Evolutionary conservation across 2,888 invertebrate genomes (phyloP), one percentile per base, ranked within the genome.

Genomic region (Hedychridium roseum): DNA sequence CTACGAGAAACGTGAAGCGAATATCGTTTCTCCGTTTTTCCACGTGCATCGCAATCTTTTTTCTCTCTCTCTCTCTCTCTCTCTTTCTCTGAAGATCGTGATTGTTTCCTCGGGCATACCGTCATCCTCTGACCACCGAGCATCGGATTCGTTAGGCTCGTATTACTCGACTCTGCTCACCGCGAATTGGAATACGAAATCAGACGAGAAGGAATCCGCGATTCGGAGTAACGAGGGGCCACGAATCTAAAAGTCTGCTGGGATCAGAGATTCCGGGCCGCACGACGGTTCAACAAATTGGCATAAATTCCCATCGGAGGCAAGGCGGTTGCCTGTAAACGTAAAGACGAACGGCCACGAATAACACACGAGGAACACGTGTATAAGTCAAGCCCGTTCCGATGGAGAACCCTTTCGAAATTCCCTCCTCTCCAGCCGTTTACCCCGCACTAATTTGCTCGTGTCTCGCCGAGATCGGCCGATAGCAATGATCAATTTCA

Each of bases 181-280:
- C 49, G 41, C 49, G 44, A 31, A 43, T 47, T 57, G 56, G 67
- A 66, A 66, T 66, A 64, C 67, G 61, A 67, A 67, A 67, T 66
- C 64, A 64, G 66, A 57, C 54, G 56, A 32, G 30, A 23, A 18
- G 18, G 43, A 26, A 26, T 6, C 11, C 3, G 27, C 26, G 12
- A 16, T n/a, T 2, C 9, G 35, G 27, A 42, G 58, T 71, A 71
- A 71, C 72, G 70, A 72, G 72, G 70, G 63, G n/a, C n/a, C 66
- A 69, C 70, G 70, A 71, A 72, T 72, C 71, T n/a, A 71, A 71
- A 72, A 65, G 68, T 60, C n/a, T n/a, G n/a, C n/a, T n/a, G n/a
- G n/a, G 59, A 60, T 36, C 41, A 44, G 54, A 53, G 55, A 40
- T 54, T 47, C 50, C 50, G 53, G 52, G 36, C 54, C 57, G 58